A percentile compares a stretch with the other conserved stretches of the same genome.
Conservation (phyloP, 1,140 invertebrate genomes). For the Thereuonema tuberculata region DNA sequence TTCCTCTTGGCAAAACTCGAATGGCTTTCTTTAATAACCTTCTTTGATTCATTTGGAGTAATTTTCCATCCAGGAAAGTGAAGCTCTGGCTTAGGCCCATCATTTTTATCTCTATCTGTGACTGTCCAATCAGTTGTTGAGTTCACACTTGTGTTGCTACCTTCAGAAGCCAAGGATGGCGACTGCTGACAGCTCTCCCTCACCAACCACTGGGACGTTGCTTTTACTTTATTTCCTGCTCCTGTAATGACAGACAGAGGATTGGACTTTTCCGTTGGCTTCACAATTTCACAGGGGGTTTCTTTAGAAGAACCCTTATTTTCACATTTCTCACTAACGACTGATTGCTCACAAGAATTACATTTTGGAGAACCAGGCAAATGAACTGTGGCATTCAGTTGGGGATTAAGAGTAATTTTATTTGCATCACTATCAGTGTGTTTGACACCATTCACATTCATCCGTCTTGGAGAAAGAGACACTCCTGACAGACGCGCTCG, state of each 20-base stretch:
- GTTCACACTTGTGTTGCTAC: slow-evolving; percentile 26
- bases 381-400: too few relatives aligned
- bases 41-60: slow-evolving; percentile 14
- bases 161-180: slow-evolving; percentile 25
- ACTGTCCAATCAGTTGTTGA: slow-evolving; percentile 33
- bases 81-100: not conserved
- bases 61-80: slow-evolving; percentile 28
- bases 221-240: slow-evolving; percentile 21
- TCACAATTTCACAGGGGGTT: not conserved
- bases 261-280: not conserved
- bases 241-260: not conserved
- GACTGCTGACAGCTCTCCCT: slow-evolving; percentile 23
- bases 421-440: not conserved
- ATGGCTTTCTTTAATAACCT: too few relatives aligned
- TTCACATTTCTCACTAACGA: too few relatives aligned
- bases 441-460: not conserved
- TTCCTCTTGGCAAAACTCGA: too few relatives aligned
- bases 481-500: slow-evolving; percentile 13
- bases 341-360: too few relatives aligned
- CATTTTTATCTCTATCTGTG: slow-evolving; percentile 16
- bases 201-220: slow-evolving; percentile 27
- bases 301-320: not conserved
- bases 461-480: not conserved
- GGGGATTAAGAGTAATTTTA: too few relatives aligned
- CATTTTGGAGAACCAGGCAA: too few relatives aligned